Evolutionary conservation across 2,113 vertebrate genomes (phyloP), one percentile per base, ranked within the genome.

Genomic region (Eubucco bourcierii): DNA sequence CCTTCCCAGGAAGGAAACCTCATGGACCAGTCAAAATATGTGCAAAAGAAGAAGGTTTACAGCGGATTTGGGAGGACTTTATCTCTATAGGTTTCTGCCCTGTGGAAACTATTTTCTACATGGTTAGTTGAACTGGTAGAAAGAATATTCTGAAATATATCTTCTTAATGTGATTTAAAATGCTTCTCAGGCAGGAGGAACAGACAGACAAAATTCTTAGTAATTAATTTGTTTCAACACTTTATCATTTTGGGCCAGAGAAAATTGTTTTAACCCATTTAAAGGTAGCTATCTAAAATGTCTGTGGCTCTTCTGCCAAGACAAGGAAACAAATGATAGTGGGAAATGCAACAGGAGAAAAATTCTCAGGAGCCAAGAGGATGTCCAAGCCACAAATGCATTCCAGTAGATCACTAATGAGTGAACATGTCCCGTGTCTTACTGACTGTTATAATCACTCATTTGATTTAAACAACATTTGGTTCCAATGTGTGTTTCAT

Each of bases 361-460:
- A 56, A 95, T 87, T 93, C 90, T 90, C 87, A 85, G 78, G 71
- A 93, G 78, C 66, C 64, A 87, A 90, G 78, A 96, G 88, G 90
- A 94, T 96, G 78, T 96, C 95, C 95, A 96, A 96, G 89, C 96
- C 95, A 71, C 94, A 96, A 95, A 90, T 90, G 73, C 80, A 77
- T 96, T 96, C 94, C 95, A 95, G 87, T 80, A 92, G 90, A 92
- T 94, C 95, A 95, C 92, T 95, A 96, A 96, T 95, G 96, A 96
- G 94, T 80, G 95, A 96, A 95, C 84, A 95, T 90, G 84, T 93
- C 89, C 92, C 72, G 66, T 94, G 90, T 95, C 94, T 94, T 94
- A 89, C 90, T 0, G 89, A 87, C 84, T 88, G 75, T 81, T 92
- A 94, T 89, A 96, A 96, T 93, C 95, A 90, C 89, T 89, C 87